Evolutionary conservation across 2,113 vertebrate species (phyloP), one percentile per base, ranked within the genome.

Genomic region (Elachura formosa): DNA sequence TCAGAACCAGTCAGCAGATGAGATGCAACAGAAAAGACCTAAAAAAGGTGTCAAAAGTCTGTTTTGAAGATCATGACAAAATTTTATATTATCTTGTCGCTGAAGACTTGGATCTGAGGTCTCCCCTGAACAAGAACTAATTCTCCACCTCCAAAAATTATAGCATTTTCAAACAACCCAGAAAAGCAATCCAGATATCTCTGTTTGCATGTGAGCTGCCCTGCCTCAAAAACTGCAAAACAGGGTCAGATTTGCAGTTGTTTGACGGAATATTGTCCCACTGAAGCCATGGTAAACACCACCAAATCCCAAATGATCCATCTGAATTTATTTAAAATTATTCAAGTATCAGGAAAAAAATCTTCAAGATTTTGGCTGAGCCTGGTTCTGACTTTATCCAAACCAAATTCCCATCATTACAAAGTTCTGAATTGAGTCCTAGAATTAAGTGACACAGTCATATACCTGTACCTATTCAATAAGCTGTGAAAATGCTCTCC

Each of bases 311-410:
- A 72, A 38, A 45, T 48, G n/a, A 38, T 59, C 9, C 26, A 68
- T 6, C 49, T 46, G 26, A 84, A 73, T 5, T 59, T 63, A 45
- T 61, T 59, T 36, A 7, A 73, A 90, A 59, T 61, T 0, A 77
- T 74, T 81, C 17, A 64, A 52, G 12, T 21, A 66, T 26, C 26
- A 74, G 28, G 33, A 5, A 40, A 75, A 71, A 66, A 63, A n/a
- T 6, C 9, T 17, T 23, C 52, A 22, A 71, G 36, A 58, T 8
- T 59, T 90, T 61, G 68, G 11, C 55, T 90, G 5, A 2, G 38
- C 19, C 95, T 97, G 94, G 96, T 96, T 97, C 94, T 97, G 96
- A 96, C 95, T 90, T 94, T 87, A 88, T 77, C 93, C 94, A 94
- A 96, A 94, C 82, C 55, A 1, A 77, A 63, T 52, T 58, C 29